A percentile compares a stretch with the other conserved stretches of the same genome.
These are phyloP conservation scores for Norana najaformis DNA, from an alignment of 2,888 invertebrate genomes.

Conservation along the genomic window DNA sequence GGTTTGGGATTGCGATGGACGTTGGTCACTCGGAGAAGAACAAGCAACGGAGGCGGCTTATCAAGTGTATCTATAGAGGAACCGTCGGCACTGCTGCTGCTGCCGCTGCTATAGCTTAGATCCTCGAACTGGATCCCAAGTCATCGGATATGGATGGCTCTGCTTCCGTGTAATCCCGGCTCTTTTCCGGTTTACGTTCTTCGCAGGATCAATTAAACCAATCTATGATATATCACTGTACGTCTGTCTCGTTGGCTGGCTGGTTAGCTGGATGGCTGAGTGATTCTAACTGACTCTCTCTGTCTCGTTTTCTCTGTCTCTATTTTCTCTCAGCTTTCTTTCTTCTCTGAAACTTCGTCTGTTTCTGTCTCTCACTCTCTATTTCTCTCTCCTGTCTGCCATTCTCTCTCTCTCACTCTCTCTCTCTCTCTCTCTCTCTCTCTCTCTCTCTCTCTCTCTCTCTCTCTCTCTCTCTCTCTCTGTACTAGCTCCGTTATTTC, in stretches of 20 bases:
- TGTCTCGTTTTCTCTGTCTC: too few species aligned
- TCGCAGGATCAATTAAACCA: not conserved
- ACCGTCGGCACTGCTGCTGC: not conserved
- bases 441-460: not conserved
- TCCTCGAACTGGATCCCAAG: not conserved
- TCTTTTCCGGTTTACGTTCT: slow-evolving; percentile 13
- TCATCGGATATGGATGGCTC: not conserved
- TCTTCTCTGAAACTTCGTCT: too few species aligned
- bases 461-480: not conserved
- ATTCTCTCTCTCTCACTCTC: not conserved
- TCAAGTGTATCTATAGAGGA: not conserved
- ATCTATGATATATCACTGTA: not conserved
- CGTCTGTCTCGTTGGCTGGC: not conserved
- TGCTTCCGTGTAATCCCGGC: not conserved
- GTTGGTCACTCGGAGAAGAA: not conserved
- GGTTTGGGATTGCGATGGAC: not conserved
- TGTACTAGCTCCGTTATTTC: not conserved
- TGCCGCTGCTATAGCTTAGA: not conserved
- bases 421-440: not conserved
- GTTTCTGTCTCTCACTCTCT: not conserved
- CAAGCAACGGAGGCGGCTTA: not conserved
- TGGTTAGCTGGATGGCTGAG: not conserved
- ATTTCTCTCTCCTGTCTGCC: too few species aligned
- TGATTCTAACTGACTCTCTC: not conserved
- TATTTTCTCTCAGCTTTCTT: too few species aligned